Conservation (phyloP, 2,797 vertebrate genomes). For the Micropoecilia bifurca region DNA sequence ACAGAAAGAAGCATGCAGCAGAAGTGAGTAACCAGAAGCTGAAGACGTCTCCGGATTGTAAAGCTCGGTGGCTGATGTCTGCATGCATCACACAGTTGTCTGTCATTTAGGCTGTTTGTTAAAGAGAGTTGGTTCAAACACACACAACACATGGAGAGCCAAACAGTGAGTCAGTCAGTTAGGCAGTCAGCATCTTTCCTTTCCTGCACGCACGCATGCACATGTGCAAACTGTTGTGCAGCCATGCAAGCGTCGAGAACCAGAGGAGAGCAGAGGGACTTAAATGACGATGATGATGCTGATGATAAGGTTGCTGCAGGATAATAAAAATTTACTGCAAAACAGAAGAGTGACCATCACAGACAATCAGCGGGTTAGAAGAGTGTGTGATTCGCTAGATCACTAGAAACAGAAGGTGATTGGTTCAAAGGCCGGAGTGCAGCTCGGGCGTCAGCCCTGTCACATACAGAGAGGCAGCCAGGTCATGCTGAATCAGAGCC, state of each 20-base stretch:
- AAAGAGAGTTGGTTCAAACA: constrained; percentile 39
- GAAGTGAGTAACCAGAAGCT: constrained; percentile 32
- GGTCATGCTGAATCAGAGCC: constrained; percentile 70
- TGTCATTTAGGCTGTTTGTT: constrained; percentile 53
- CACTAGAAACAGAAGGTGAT: constrained; percentile 58
- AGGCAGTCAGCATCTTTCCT: constrained; percentile 19
- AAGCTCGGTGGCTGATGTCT: constrained; percentile 37
- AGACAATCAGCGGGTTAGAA: constrained; percentile 61
- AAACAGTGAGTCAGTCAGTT: constrained; percentile 32
- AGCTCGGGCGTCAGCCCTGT: constrained; percentile 49
- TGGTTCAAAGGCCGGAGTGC: constrained; percentile 51
- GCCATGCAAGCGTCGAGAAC: constrained; percentile 60
- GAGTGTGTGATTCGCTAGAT: constrained; percentile 57
- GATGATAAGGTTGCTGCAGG: constrained; percentile 61
- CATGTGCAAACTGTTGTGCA: constrained; percentile 28
- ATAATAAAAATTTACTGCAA: constrained; percentile 50
- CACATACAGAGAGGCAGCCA: constrained; percentile 57
- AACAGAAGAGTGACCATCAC: constrained; percentile 56
- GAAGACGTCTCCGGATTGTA: constrained; percentile 29
- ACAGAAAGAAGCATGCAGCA: constrained; percentile 45
- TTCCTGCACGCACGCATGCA: constrained; percentile 24
- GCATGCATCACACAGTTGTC: constrained; percentile 61
- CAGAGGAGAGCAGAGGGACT: constrained; percentile 38
- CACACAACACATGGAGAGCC: constrained; percentile 25
- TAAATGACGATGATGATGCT: constrained; percentile 44